Conservation (phyloP, 2,797 vertebrate species). For the Chloroceryle amazona region DNA sequence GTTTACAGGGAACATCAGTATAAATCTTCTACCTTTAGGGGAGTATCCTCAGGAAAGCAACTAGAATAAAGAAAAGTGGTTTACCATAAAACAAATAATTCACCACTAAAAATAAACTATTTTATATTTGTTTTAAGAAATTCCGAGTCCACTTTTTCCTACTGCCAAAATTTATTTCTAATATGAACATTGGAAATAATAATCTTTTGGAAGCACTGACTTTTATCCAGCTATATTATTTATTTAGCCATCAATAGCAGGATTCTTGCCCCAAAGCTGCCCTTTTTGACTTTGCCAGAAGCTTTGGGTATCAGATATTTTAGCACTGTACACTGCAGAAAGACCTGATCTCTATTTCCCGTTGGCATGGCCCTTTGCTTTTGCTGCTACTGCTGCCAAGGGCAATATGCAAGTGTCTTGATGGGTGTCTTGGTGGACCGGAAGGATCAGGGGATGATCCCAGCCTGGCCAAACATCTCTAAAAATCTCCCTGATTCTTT, state of each 20-base stretch:
- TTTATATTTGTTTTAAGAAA: neutral
- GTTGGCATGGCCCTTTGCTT: accelerated
- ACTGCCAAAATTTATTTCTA: neutral
- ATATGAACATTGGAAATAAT: neutral
- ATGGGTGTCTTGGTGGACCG: neutral
- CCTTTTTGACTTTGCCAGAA: neutral
- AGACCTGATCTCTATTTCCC: neutral
- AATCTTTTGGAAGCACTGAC: neutral
- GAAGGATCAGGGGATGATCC: neutral
- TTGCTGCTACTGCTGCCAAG: neutral
- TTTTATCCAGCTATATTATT: neutral
- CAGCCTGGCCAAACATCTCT: neutral
- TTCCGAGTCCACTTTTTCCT: neutral
- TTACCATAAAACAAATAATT: neutral
- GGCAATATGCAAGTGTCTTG: neutral
- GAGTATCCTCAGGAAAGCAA: constrained; percentile 38
- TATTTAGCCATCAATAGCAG: neutral
- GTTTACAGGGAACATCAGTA: neutral
- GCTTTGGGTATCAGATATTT: neutral
- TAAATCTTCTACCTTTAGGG: neutral
- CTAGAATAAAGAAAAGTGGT: neutral
- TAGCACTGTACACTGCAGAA: neutral
- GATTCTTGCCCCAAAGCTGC: neutral
- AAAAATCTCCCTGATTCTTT: neutral
- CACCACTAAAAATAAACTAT: neutral